Conservation (phyloP, 2,797 vertebrate species). For the Atherinosoma microstoma region DNA sequence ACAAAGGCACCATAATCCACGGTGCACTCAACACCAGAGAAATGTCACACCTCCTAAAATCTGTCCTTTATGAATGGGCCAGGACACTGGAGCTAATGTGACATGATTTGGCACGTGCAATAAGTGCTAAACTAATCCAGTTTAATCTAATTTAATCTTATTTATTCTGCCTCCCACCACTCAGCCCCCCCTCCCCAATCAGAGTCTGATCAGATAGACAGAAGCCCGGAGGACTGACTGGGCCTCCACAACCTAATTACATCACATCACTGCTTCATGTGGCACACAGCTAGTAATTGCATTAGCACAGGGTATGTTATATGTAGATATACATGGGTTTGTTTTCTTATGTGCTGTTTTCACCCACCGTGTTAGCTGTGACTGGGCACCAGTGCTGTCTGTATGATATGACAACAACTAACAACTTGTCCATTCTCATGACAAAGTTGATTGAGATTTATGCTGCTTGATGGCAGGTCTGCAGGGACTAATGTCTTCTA, state of each 20-base stretch:
- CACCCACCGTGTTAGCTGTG: background rate
- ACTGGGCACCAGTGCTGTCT: constrained; percentile 42
- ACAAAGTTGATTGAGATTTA: constrained; percentile 59
- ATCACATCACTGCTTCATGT: constrained; percentile 77
- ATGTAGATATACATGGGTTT: constrained; percentile 63
- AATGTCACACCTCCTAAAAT: constrained; percentile 78
- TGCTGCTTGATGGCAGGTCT: constrained; percentile 38
- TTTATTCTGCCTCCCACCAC: constrained; percentile 70
- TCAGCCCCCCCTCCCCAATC: constrained; percentile 63
- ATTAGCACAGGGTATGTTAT: constrained; percentile 70
- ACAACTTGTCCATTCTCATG: constrained; percentile 57
- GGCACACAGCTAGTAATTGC: constrained; percentile 75
- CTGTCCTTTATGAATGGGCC: constrained; percentile 77
- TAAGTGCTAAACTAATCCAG: constrained; percentile 84
- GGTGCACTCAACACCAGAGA: constrained; percentile 57
- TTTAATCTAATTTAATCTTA: constrained; percentile 81
- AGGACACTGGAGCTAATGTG: constrained; percentile 80
- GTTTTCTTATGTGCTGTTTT: constrained; percentile 11
- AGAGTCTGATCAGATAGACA: constrained; percentile 79
- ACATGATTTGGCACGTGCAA: constrained; percentile 85
- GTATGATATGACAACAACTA: constrained; percentile 51
- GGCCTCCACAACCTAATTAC: constrained; percentile 77
- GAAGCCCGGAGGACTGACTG: constrained; percentile 78
- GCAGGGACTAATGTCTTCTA: constrained; percentile 39
- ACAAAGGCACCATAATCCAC: constrained; percentile 36